Base-by-base conservation (phyloP, 2,113 vertebrate genomes). In the Hippocampus abdominalis region DNA sequence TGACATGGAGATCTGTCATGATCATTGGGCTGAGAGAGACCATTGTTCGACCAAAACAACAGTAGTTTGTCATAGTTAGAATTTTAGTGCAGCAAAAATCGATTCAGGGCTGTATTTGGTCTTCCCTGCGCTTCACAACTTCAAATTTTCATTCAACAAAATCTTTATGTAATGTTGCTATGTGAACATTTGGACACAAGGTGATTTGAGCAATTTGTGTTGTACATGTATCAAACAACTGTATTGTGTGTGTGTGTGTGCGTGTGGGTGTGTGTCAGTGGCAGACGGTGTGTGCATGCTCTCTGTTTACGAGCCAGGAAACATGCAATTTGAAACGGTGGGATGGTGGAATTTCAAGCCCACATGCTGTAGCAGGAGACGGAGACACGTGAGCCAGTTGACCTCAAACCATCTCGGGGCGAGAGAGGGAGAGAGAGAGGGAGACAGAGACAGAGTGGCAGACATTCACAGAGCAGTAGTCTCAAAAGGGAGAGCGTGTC, bases 261-360 rank as follows among this genome's bases (percentile, higher is more conserved):
- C 39, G 51, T 44, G 65, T 66, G n/a, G 64, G 61, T 61, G 42
- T 78, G 69, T 70, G 61, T 54, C 36, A 60, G 25, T 66, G 69
- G 44, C 66, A 74, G 59, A 11, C 69, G 51, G 32, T 59, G 69
- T 71, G 69, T 73, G 66, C 67, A 56, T 27, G 54, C 61, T 39
- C 21, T 20, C 48, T 72, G 69, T 69, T 74, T 74, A 69, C 20
- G 51, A 86, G 83, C 84, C 86, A 86, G 85, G 81, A 89, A 89
- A 88, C 86, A 88, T 89, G 83, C 83, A 86, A 89, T 88, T 84
- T 85, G 88, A 89, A 88, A 89, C 80, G 78, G 75, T 84, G 77
- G 79, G 82, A 87, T 78, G 83, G 77, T 90, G 88, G 86, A 90
- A 89, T 89, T 88, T 88, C 73, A 77, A 85, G 81, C 81, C 85